These are phyloP conservation scores for Aspidiotus rigidus DNA, from an alignment of 2,888 invertebrate genomes.

Conservation along the genomic window DNA sequence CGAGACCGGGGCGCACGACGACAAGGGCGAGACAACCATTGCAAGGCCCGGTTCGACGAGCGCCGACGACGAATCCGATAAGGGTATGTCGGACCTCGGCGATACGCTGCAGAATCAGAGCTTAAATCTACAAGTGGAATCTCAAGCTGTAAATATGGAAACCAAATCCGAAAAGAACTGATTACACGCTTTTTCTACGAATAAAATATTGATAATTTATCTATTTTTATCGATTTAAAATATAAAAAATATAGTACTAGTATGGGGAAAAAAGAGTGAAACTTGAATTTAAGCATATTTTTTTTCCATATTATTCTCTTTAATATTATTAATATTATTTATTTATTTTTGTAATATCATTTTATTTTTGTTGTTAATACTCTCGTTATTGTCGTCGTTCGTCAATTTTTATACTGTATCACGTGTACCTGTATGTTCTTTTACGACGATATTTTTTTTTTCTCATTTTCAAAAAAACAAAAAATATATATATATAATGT, in stretches of 20 bases:
- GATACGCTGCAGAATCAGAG: slow-evolving; percentile 14
- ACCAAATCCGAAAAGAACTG: slow-evolving; percentile 30
- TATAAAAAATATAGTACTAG: too few species aligned
- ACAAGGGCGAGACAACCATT: slow-evolving; percentile 8
- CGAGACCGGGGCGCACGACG: not conserved
- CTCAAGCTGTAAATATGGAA: slow-evolving; percentile 16
- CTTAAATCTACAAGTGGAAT: slow-evolving; percentile 21
- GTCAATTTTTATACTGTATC: slow-evolving; percentile 1
- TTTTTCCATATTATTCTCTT: not conserved
- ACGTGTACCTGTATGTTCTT: not conserved
- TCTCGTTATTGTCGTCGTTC: not conserved
- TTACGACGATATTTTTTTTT: not conserved
- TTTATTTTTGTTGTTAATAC: slow-evolving; percentile 2
- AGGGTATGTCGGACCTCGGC: not conserved
- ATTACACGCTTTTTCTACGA: not conserved
- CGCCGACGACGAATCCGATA: slow-evolving; percentile 11
- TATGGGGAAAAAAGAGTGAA: too few species aligned
- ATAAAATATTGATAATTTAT: not conserved
- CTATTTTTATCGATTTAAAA: not conserved
- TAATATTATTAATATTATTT: slow-evolving; percentile 15
- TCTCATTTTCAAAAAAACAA: not conserved
- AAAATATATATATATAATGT: too few species aligned
- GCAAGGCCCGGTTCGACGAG: not conserved
- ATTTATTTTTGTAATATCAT: slow-evolving; percentile 2
- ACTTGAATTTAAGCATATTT: too few species aligned